phyloP scores from a whole-genome alignment of 2,888 invertebrate species.

The Cheilosia scutellata region DNA sequence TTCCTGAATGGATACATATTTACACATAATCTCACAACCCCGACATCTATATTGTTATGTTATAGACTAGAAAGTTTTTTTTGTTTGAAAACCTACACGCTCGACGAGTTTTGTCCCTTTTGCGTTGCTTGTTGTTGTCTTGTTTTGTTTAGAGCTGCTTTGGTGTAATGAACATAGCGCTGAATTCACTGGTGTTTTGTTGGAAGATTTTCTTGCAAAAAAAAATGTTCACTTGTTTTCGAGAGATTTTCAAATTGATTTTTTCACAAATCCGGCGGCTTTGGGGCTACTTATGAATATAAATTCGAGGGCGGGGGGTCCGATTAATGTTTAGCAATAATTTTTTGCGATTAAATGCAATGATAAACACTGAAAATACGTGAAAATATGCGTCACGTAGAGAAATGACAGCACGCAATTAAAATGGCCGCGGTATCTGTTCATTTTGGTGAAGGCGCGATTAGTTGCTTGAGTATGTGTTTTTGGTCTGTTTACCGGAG shows the following conservation, averaged over 20 bases:
- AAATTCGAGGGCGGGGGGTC: constrained; percentile 37
- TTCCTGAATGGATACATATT: neutral
- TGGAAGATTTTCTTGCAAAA: constrained; percentile 69
- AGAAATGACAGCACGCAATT: constrained; percentile 82
- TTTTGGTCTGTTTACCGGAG: constrained; percentile 35
- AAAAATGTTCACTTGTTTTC: constrained; percentile 55
- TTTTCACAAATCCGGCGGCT: constrained; percentile 41
- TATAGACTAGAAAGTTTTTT: constrained; percentile 38
- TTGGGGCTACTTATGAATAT: constrained; percentile 10
- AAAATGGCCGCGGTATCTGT: constrained; percentile 80
- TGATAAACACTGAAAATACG: constrained; percentile 64
- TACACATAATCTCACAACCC: neutral
- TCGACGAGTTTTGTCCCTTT: constrained; percentile 61
- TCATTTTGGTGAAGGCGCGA: constrained; percentile 72
- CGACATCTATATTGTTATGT: neutral
- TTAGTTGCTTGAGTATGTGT: constrained; percentile 71
- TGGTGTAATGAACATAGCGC: constrained; percentile 72
- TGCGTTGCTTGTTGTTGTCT: constrained; percentile 67
- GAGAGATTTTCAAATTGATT: constrained; percentile 28
- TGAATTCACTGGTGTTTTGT: constrained; percentile 72
- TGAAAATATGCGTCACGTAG: constrained; percentile 75
- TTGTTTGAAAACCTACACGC: constrained; percentile 67
- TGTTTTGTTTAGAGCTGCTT: constrained; percentile 65
- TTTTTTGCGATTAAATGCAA: constrained; percentile 65
- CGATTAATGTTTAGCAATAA: constrained; percentile 34